These are phyloP conservation scores for Drosophila maculinotata DNA, from an alignment of 2,888 invertebrate species.

Conservation along the genomic window DNA sequence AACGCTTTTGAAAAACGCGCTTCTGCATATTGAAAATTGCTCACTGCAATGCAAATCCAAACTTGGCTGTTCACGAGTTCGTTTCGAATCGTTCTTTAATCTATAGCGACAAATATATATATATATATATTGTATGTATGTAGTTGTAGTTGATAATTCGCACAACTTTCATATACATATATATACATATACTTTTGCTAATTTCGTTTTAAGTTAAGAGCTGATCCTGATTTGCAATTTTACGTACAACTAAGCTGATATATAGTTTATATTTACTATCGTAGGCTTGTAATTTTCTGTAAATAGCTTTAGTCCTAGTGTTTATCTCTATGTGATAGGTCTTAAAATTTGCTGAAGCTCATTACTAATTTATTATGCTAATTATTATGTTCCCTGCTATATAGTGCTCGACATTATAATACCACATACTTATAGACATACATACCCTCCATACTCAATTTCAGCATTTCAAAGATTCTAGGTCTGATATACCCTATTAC, in stretches of 20 bases:
- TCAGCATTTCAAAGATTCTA: conserved; percentile 1
- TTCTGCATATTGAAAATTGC: conserved; percentile 56
- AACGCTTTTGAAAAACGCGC: conserved; percentile 61
- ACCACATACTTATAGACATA: conserved; percentile 15
- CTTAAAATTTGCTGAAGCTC: conserved; percentile 68
- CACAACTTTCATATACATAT: conserved; percentile 49
- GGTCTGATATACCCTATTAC: conserved; percentile 1
- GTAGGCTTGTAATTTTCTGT: conserved; percentile 55
- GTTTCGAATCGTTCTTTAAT: conserved; percentile 81
- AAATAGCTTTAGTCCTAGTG: conserved; percentile 66
- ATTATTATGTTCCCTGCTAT: conserved; percentile 25
- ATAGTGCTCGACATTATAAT: conserved; percentile 25
- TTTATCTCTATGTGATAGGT: conserved; percentile 75
- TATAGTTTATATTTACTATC: conserved; percentile 38
- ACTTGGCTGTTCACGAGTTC: conserved; percentile 81
- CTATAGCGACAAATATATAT: conserved; percentile 34
- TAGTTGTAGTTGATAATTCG: too few relatives aligned
- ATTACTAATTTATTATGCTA: conserved; percentile 49
- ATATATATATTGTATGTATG: background rate
- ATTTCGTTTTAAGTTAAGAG: conserved; percentile 37
- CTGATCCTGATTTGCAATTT: conserved; percentile 63
- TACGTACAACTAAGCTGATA: conserved; percentile 57
- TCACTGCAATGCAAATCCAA: conserved; percentile 75
- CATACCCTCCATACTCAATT: conserved; percentile 12
- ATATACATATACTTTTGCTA: conserved; percentile 29